phyloP scores from a whole-genome alignment of 2,797 vertebrate species.

The Scyliorhinus canicula region DNA sequence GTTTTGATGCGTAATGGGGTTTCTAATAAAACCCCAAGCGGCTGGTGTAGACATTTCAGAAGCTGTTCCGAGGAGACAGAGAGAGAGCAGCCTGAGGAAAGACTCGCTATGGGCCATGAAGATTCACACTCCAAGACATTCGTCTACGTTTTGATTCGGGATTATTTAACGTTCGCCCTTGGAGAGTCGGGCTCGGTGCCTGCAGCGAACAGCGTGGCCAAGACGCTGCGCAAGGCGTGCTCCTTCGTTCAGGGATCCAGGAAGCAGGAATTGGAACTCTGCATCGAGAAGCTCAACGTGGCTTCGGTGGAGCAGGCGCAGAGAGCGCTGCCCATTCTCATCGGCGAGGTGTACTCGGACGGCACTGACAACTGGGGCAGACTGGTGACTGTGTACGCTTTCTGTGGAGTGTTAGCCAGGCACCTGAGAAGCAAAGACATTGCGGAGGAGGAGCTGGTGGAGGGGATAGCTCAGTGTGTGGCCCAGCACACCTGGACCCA shows the following conservation, averaged over 20 bases:
- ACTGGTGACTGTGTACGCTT: constrained; percentile 58
- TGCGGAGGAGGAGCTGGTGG: constrained; percentile 43
- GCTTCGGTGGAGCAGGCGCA: constrained; percentile 50
- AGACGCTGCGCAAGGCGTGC: not conserved
- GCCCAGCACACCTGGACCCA: constrained; percentile 56
- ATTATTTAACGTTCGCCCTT: not conserved
- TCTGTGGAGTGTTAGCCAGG: constrained; percentile 57
- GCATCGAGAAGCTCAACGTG: constrained; percentile 50
- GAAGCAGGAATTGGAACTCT: not conserved
- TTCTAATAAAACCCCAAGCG: not conserved
- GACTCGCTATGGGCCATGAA: not conserved
- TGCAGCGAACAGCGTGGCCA: not conserved
- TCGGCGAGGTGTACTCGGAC: constrained; percentile 59
- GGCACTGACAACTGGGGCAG: constrained; percentile 62
- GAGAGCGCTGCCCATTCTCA: constrained; percentile 53
- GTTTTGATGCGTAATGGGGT: not conserved
- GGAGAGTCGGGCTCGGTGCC: not conserved
- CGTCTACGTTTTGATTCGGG: not conserved
- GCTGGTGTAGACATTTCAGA: not conserved
- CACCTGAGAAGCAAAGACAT: constrained; percentile 49
- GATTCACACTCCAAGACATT: not conserved
- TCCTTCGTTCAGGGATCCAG: not conserved
- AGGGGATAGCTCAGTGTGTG: constrained; percentile 55
- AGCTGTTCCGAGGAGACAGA: too few species aligned
- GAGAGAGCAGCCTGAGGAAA: not conserved